Base-by-base conservation (phyloP, 1,140 invertebrate species). In the Antheraea mylitta region DNA sequence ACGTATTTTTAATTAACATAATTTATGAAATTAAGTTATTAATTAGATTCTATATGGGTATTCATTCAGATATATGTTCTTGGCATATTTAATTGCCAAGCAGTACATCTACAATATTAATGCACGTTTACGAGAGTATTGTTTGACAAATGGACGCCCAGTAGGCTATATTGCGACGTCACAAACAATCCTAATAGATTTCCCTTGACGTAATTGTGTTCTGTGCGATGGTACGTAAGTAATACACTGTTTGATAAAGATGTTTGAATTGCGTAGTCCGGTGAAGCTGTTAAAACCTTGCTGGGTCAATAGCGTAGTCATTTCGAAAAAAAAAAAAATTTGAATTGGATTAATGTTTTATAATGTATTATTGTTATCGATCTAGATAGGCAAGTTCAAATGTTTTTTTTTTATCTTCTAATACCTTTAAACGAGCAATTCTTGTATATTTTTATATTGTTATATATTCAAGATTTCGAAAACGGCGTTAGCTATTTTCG, bases 71-170 rank as follows among this genome's bases (percentile, higher is more conserved):
- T 9, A 53, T 53, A 42, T 53, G 45, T 53, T 53, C 45, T 6
- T 53, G 45, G 45, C 45, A 53, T 16, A 53, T 53, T 53, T 53
- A 53, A 53, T 53, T 16, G 45, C 45, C 45, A 53, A 53, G 45
- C 45, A 53, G 45, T 53, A 53, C 45, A 53, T 53, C 45, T 53
- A 53, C 45, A 53, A 53, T 53, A 53, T 53, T 53, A 53, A 53
- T 53, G 45, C 45, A 53, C 45, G 45, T 53, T 7, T 53, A 53
- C 45, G 11, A 53, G 45, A 53, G 45, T 53, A 53, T 53, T 53
- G 45, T 53, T 53, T 53, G 45, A 53, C 45, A 53, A 53, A 53
- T 53, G 45, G 45, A 53, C 45, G 45, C 45, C 9, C 16, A 53
- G 45, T 53, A 53, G 13, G 45, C 45, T 13, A 53, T 53, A 53